These are phyloP conservation scores for Pollenia labialis DNA, from an alignment of 2,888 invertebrate species.

Conservation along the genomic window DNA sequence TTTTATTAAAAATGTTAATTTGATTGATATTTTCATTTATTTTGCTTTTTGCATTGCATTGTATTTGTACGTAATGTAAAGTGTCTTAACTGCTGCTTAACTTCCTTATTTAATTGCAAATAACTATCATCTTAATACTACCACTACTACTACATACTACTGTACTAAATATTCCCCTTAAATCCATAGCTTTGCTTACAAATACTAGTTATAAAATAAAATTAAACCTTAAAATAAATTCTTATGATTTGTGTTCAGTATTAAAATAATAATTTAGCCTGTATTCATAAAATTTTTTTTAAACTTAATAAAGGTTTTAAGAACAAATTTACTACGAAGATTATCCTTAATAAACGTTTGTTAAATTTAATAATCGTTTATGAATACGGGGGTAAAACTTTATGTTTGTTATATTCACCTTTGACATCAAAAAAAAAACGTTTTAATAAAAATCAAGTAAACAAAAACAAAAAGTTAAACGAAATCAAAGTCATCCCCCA, in stretches of 20 bases:
- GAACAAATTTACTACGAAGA: too few species aligned
- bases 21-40: constrained; percentile 15
- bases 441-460: constrained; percentile 39
- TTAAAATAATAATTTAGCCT: constrained; percentile 44
- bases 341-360: too few species aligned
- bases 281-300: too few species aligned
- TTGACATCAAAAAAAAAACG: constrained; percentile 17
- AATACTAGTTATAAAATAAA: constrained; percentile 15
- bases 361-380: too few species aligned
- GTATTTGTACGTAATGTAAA: constrained; percentile 51
- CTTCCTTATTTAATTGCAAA: neutral
- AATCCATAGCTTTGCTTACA: constrained; percentile 55
- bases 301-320: too few species aligned
- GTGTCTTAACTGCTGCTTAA: constrained; percentile 56
- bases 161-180: constrained; percentile 30
- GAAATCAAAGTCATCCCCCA: constrained; percentile 62
- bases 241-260: constrained; percentile 45
- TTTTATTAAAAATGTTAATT: constrained; percentile 22
- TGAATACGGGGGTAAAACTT: too few species aligned
- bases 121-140: constrained; percentile 28
- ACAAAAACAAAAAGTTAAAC: constrained; percentile 35
- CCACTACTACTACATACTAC: neutral
- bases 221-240: neutral
- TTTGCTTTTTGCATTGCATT: constrained; percentile 54
- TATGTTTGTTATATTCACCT: constrained; percentile 46